Base-by-base conservation (phyloP, 2,113 vertebrate species). In the Myiagra hebetior region DNA sequence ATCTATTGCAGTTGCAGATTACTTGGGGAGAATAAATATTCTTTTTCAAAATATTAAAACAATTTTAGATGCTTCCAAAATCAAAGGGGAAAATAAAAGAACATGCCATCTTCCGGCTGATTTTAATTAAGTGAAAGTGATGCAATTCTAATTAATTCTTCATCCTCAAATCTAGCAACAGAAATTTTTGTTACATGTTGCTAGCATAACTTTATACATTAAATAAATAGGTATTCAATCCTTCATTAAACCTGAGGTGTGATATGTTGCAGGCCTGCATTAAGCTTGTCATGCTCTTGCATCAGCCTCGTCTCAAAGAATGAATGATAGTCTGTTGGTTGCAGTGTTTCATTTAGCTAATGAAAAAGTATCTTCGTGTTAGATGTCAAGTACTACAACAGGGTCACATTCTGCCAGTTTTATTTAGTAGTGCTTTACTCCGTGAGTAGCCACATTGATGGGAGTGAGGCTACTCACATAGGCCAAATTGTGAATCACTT, bases 371-470 rank as follows among this genome's bases (percentile, higher is more conserved):
- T 95, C 95, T 95, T 95, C 95, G 0, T 94, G 95, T 94, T 95
- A 95, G 92, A 96, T 93, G 90, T 96, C 95, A 94, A 93, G 85
- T 72, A 95, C 75, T 96, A 96, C 96, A 97, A 97, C 79, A 92
- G 95, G 95, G 90, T 96, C 96, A 94, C 92, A 94, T 97, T 96
- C 96, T 97, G 95, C 92, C 56, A 91, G 60, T 92, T 93, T 84
- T 91, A 94, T 94, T 90, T 94, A 94, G 95, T 30, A 80, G 42
- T 21, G 87, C 75, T 91, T 96, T 96, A 96, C 90, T 78, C 96
- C 16, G 12, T 95, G 87, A 96, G 95, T 95, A 81, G 93, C 41
- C 0, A 39, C 92, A 96, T 93, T 96, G 95, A 96, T 77, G 76
- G 26, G 33, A 91, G 70, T 13, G 75, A 76, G 87, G 42, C 59